These are phyloP conservation scores for Neostethus bicornis DNA, from an alignment of 2,797 vertebrate genomes.

Conservation along the genomic window DNA sequence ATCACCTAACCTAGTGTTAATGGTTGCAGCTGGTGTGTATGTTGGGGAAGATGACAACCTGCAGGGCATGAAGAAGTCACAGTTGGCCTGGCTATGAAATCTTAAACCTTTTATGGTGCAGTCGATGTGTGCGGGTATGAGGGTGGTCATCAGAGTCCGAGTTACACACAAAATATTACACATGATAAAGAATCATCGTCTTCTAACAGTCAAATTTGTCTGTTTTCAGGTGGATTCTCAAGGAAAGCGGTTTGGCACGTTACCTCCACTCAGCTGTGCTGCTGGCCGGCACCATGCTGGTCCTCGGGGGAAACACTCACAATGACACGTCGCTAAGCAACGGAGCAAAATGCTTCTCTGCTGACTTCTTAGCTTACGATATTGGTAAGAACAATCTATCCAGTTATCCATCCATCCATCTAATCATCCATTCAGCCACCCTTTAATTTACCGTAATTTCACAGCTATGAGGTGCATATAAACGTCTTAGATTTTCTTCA, in stretches of 20 bases:
- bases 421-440: too few relatives aligned
- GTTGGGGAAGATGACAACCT: too few relatives aligned
- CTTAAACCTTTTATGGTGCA: constrained; percentile 40
- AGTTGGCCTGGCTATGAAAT: constrained; percentile 47
- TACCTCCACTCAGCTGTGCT: constrained; percentile 93
- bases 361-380: constrained; percentile 92
- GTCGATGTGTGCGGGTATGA: constrained; percentile 48
- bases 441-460: too few relatives aligned
- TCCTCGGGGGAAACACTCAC: constrained; percentile 96
- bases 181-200: constrained; percentile 47
- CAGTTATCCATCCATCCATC: too few relatives aligned
- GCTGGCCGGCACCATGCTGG: constrained; percentile 88
- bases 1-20: too few relatives aligned
- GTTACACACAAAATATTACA: constrained; percentile 43
- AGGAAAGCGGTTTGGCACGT: constrained; percentile 88
- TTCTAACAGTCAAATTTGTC: constrained; percentile 7
- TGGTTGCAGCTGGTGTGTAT: too few relatives aligned
- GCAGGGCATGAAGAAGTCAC: not conserved
- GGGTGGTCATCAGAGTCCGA: constrained; percentile 52
- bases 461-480: too few relatives aligned
- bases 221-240: constrained; percentile 87
- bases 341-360: constrained; percentile 93
- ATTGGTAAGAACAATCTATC: constrained; percentile 80
- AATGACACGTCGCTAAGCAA: constrained; percentile 96
- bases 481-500: too few relatives aligned